These are phyloP conservation scores for Aphelenchoides besseyi DNA, from an alignment of 1,140 invertebrate genomes.

Conservation along the genomic window DNA sequence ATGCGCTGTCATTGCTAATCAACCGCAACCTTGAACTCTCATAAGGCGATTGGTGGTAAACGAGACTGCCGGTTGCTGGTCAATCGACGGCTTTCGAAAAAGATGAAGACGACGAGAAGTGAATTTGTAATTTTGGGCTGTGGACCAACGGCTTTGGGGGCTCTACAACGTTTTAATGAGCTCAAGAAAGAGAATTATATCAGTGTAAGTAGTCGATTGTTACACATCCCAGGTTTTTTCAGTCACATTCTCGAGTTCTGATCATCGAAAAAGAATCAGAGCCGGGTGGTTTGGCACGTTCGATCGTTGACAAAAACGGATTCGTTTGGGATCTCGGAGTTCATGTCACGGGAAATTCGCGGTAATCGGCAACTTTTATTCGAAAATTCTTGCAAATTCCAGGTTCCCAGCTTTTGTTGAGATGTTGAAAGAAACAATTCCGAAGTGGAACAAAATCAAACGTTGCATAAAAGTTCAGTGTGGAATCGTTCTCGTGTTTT, in stretches of 20 bases:
- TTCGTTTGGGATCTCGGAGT: conserved; percentile 48
- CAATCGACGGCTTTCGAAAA: too few species aligned
- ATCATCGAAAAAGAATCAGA: conserved; percentile 38
- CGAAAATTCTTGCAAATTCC: conserved; percentile 23
- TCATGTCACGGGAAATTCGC: conserved; percentile 38
- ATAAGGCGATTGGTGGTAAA: too few species aligned
- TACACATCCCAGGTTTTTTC: background rate
- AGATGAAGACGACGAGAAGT: conserved; percentile 6
- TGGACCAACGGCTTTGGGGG: background rate
- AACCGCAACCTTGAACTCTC: too few species aligned
- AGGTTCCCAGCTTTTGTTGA: conserved; percentile 35
- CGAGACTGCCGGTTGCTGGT: too few species aligned
- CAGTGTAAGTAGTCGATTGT: background rate
- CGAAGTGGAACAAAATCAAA: conserved; percentile 35
- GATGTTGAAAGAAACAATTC: conserved; percentile 28
- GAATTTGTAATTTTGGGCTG: background rate
- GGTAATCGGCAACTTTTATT: too few species aligned
- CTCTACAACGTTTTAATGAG: background rate
- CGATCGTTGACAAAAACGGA: conserved; percentile 33
- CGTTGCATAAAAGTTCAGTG: background rate
- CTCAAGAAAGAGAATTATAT: background rate
- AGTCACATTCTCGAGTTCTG: conserved; percentile 6
- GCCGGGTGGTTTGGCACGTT: conserved; percentile 37
- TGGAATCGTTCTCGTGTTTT: background rate
- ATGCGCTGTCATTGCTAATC: too few species aligned